phyloP scores from a whole-genome alignment of 2,113 vertebrate species.

The Penelope pileata region DNA sequence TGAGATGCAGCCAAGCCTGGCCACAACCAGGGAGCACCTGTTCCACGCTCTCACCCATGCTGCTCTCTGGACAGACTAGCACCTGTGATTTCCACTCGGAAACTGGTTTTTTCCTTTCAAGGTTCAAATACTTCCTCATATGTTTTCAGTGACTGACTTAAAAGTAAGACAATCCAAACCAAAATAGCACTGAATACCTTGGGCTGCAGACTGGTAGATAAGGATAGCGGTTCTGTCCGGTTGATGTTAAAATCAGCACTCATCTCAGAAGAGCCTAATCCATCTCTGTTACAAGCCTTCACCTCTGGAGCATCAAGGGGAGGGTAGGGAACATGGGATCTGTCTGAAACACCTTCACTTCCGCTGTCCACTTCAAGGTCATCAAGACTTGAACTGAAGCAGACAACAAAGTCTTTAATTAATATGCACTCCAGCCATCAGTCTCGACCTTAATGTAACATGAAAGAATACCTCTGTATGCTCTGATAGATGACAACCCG shows the following conservation, averaged over 20 bases:
- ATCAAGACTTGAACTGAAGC: conserved; percentile 87
- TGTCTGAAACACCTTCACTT: conserved; percentile 68
- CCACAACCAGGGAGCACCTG: neutral
- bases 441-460: neutral
- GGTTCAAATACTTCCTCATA: neutral
- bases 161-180: neutral
- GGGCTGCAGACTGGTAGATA: conserved; percentile 61
- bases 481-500: neutral
- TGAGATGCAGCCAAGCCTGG: neutral
- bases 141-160: neutral
- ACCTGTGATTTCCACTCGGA: neutral
- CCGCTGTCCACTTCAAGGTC: conserved; percentile 87
- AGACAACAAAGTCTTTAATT: neutral
- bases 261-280: conserved; percentile 64
- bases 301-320: conserved; percentile 48
- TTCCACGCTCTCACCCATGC: neutral
- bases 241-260: conserved; percentile 69
- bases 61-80: neutral
- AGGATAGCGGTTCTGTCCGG: conserved; percentile 77
- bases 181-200: conserved; percentile 78
- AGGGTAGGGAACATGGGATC: conserved; percentile 18
- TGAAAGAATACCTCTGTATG: neutral
- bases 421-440: neutral
- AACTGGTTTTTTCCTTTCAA: neutral
- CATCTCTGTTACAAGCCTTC: conserved; percentile 70